Conservation (phyloP, 2,113 vertebrate genomes). For the Eulacestoma nigropectus region DNA sequence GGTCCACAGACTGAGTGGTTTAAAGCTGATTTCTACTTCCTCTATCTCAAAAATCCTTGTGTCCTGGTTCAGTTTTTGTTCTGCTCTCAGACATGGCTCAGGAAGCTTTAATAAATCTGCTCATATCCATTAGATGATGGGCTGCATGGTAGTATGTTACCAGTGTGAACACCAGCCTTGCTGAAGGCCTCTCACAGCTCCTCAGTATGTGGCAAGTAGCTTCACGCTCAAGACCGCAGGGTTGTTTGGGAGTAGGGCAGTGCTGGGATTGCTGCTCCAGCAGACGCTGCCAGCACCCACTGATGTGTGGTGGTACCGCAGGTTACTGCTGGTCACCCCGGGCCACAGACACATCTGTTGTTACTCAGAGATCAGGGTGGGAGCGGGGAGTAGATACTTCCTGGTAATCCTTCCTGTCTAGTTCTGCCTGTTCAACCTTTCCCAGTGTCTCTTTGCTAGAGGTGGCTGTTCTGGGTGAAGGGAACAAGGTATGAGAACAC, state of each 20-base stretch:
- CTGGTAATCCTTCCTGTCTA: rapidly evolving
- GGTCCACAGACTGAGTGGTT: not conserved
- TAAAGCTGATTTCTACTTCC: not conserved
- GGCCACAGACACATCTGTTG: not conserved
- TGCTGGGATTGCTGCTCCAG: not conserved
- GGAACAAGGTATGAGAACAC: not conserved
- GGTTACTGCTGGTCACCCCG: rapidly evolving
- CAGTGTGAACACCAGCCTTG: not conserved
- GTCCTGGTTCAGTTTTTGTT: not conserved
- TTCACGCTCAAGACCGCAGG: rapidly evolving
- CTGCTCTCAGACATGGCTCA: rapidly evolving
- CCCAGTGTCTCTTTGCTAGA: not conserved
- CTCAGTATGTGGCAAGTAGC: not conserved
- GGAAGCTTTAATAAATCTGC: not conserved
- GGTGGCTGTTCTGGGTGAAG: not conserved
- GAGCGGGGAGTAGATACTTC: rapidly evolving
- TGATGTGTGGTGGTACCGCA: rapidly evolving
- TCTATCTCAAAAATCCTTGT: not conserved
- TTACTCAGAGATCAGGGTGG: not conserved
- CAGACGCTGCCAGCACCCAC: not conserved
- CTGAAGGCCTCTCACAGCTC: not conserved
- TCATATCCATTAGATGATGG: not conserved
- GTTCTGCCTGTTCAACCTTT: not conserved
- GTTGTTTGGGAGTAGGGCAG: not conserved
- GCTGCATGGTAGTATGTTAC: not conserved